Base-by-base conservation (phyloP, 2,113 vertebrate species). In the Empidonax traillii region DNA sequence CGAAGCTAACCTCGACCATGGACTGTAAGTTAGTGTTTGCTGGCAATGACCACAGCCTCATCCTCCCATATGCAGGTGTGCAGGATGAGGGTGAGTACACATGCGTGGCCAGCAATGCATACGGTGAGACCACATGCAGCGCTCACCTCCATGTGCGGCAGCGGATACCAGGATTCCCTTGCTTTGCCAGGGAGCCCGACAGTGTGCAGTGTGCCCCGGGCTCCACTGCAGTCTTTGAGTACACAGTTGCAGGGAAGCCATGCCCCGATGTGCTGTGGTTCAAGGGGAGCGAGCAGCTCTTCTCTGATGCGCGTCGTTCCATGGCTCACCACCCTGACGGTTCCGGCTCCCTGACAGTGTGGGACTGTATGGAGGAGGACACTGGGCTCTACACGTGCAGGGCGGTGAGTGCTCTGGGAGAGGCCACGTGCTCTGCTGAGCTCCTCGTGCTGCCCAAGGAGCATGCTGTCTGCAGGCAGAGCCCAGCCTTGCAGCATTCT, bases 31-130 rank as follows among this genome's bases (percentile, higher is more conserved):
- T 99, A 94, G 95, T 98, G 39, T 98, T 99, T 91, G 98, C 99
- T 43, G 98, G 96, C 90, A 98, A 98, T 56, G 98, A 98, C 80
- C 98, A 98, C 88, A 98, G 98, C 44, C 96, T 99, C 89, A 98
- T 99, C 33, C 98, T 99, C 59, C 97, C 97, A 3, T 82, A 97
- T 47, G 97, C 97, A 11, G 98, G 96, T 23, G 87, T 96, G 58
- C 98, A 99, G 89, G 96, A 98, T 93, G 98, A 98, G 93, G 99
- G 99, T 27, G 98, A 99, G 78, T 99, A 99, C 55, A 97, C 76
- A 0, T 99, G 99, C 8, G 76, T 97, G 31, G 99, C 98, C 73
- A 98, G 97, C 72, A 99, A 99, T 87, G 94, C 85, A 12, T 97
- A 98, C 3, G 98, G 99, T 33, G 96, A 98, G 86, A 94, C 97